These are phyloP conservation scores for Holacanthus passer DNA, from an alignment of 2,113 vertebrate genomes.

Conservation along the genomic window DNA sequence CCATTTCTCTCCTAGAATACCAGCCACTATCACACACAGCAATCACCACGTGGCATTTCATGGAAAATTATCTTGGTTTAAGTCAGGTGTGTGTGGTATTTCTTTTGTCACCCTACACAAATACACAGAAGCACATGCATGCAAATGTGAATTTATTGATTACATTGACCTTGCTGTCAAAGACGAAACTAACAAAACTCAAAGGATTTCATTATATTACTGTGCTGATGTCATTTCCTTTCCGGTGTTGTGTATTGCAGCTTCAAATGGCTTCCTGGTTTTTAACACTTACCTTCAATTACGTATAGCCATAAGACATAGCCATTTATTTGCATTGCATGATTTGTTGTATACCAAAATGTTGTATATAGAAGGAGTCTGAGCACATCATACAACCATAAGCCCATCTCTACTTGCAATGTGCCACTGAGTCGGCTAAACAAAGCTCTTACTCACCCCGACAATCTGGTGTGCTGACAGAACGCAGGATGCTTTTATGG, in stretches of 20 bases:
- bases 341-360: neutral
- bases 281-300: neutral
- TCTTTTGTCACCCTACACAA: neutral
- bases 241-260: neutral
- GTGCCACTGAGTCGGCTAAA: neutral
- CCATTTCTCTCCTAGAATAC: constrained; percentile 19
- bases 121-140: neutral
- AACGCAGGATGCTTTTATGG: constrained; percentile 30
- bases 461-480: constrained; percentile 30
- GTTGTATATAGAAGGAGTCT: neutral
- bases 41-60: neutral
- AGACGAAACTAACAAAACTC: neutral
- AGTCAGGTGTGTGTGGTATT: neutral
- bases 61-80: neutral
- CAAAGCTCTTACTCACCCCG: neutral
- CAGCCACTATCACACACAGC: neutral
- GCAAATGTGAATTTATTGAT: constrained; percentile 1
- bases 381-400: constrained; percentile 11
- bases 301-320: neutral
- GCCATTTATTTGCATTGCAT: no score
- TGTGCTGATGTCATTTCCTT: neutral
- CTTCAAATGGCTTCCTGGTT: neutral
- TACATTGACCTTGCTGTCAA: neutral
- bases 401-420: neutral
- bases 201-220: neutral